These are phyloP conservation scores for Eurytoma adleriae DNA, from an alignment of 2,888 invertebrate genomes.

Conservation along the genomic window DNA sequence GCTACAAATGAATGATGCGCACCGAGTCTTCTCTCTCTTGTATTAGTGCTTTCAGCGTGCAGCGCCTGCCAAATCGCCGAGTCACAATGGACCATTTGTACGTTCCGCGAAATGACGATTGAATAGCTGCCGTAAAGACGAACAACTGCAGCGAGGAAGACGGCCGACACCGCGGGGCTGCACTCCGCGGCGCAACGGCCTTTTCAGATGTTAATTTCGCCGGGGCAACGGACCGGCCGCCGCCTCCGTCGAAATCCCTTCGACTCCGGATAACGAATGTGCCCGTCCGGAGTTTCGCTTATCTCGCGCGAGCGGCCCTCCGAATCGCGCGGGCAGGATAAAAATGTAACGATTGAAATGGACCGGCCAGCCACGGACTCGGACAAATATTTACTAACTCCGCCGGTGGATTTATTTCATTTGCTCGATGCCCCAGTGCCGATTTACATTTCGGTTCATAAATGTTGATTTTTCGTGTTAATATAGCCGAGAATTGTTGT, in stretches of 20 bases:
- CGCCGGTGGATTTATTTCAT: neutral
- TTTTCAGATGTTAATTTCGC: slow-evolving; percentile 49
- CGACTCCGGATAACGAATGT: slow-evolving; percentile 20
- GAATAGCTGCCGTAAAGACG: slow-evolving; percentile 52
- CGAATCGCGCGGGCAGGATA: neutral
- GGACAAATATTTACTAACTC: slow-evolving; percentile 17
- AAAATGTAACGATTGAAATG: slow-evolving; percentile 4
- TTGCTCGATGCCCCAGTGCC: neutral
- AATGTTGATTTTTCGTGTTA: slow-evolving; percentile 6
- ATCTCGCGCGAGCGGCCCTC: neutral
- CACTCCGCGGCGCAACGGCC: neutral
- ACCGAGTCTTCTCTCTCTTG: slow-evolving; percentile 2
- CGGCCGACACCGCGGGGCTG: slow-evolving; percentile 32
- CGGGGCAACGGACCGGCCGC: slow-evolving; percentile 51
- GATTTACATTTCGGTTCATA: neutral
- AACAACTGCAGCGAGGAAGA: slow-evolving; percentile 49
- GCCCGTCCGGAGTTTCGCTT: slow-evolving; percentile 1
- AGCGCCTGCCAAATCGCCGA: slow-evolving; percentile 58
- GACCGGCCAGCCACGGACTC: neutral
- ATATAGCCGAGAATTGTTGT: neutral
- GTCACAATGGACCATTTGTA: slow-evolving; percentile 59
- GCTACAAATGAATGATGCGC: slow-evolving; percentile 46
- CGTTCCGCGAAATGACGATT: slow-evolving; percentile 56
- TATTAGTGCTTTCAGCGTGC: slow-evolving; percentile 58
- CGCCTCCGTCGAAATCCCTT: slow-evolving; percentile 30